Conservation (phyloP, 2,888 invertebrate genomes). For the Amphipoea lucens region DNA sequence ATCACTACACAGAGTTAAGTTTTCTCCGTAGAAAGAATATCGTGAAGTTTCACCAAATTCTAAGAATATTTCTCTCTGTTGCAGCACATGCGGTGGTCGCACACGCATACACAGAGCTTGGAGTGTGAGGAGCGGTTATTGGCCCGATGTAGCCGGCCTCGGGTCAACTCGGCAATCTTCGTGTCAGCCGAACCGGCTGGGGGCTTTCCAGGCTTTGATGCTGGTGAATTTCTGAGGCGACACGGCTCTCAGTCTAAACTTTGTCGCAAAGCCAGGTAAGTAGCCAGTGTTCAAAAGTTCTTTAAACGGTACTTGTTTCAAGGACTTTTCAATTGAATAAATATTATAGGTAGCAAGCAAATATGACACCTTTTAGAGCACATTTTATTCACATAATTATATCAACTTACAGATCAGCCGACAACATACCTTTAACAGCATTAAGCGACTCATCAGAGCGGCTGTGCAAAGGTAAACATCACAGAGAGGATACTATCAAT, state of each 20-base stretch:
- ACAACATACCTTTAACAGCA: constrained; percentile 87
- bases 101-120: constrained; percentile 92
- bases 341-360: background rate
- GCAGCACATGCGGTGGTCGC: constrained; percentile 93
- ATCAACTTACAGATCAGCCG: constrained; percentile 82
- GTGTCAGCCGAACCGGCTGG: constrained; percentile 94
- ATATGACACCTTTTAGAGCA: background rate
- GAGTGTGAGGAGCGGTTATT: constrained; percentile 91
- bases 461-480: constrained; percentile 84
- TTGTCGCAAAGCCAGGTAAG: constrained; percentile 94
- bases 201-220: constrained; percentile 94
- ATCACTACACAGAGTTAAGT: constrained; percentile 1
- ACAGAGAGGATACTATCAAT: constrained; percentile 86
- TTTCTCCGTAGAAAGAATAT: background rate
- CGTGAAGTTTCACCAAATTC: background rate
- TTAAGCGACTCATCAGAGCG: constrained; percentile 89
- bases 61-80: constrained; percentile 55
- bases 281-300: background rate
- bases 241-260: constrained; percentile 95
- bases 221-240: constrained; percentile 94
- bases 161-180: constrained; percentile 96
- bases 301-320: background rate
- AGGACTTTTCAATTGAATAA: background rate
- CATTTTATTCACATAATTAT: constrained; percentile 1
- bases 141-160: constrained; percentile 92